Evolutionary conservation across 2,888 invertebrate genomes (phyloP).

Genomic region (Vanessa cardui): DNA sequence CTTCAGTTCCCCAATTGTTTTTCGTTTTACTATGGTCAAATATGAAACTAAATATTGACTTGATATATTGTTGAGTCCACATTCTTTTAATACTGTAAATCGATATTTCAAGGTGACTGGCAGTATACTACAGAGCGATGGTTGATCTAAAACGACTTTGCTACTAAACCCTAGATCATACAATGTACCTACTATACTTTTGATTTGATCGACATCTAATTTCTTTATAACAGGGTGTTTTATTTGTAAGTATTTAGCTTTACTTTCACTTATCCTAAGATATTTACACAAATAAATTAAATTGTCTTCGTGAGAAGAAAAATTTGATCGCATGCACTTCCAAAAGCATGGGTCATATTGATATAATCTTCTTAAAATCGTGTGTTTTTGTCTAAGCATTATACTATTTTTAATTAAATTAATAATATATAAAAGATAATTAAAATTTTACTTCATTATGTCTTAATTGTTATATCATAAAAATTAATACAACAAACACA

Average conservation of each 20-base stretch:
- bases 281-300: constrained; percentile 55
- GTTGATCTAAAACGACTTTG: constrained; percentile 56
- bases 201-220: constrained; percentile 52
- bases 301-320: constrained; percentile 30
- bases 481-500: too few relatives aligned
- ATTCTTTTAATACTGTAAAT: constrained; percentile 67
- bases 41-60: constrained; percentile 55
- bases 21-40: constrained; percentile 61
- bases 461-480: too few relatives aligned
- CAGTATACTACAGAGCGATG: constrained; percentile 62
- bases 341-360: constrained; percentile 27
- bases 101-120: constrained; percentile 69
- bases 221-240: constrained; percentile 67
- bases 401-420: neutral
- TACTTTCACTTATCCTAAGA: constrained; percentile 56
- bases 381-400: constrained; percentile 14
- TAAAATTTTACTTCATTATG: neutral
- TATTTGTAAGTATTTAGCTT: constrained; percentile 60
- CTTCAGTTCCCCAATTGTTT: constrained; percentile 63
- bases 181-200: constrained; percentile 54
- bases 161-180: constrained; percentile 59
- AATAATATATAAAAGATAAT: neutral
- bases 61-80: constrained; percentile 61
- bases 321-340: constrained; percentile 24
- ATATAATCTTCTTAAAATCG: constrained; percentile 36